Evolutionary conservation across 2,113 vertebrate species (phyloP).

Genomic region (Hydrochoerus hydrochaeris): DNA sequence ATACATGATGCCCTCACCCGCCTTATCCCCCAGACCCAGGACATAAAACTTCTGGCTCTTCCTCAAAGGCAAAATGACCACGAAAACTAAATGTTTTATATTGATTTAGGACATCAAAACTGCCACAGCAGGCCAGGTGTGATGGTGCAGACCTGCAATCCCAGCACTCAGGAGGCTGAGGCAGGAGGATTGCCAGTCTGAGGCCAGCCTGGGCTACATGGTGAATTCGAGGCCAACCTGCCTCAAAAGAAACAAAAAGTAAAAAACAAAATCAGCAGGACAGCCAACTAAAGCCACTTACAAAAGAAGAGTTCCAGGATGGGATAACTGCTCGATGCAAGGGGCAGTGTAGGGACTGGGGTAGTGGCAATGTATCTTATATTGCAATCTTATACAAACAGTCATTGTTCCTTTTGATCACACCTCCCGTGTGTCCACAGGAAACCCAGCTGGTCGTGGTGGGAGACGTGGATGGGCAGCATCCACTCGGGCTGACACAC

Average conservation of each 20-base stretch:
- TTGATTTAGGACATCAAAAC: neutral
- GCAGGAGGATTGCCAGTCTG: neutral
- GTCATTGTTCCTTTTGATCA: neutral
- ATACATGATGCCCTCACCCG: neutral
- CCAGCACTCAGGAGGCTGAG: neutral
- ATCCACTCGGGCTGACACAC: neutral
- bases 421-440: neutral
- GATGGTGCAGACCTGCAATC: neutral
- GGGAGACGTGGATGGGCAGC: neutral
- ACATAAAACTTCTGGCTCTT: neutral
- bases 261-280: neutral
- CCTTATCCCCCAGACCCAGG: neutral
- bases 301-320: neutral
- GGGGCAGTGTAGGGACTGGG: neutral
- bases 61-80: neutral
- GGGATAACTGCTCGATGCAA: too few species aligned
- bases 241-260: neutral
- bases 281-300: neutral
- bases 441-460: neutral
- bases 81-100: neutral
- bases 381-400: neutral
- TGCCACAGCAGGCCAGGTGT: neutral
- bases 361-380: too few species aligned
- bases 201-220: neutral
- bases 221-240: neutral